Evolutionary conservation across 2,888 invertebrate species (phyloP), one percentile per base, ranked within the genome.

Genomic region (Baronia brevicornis): DNA sequence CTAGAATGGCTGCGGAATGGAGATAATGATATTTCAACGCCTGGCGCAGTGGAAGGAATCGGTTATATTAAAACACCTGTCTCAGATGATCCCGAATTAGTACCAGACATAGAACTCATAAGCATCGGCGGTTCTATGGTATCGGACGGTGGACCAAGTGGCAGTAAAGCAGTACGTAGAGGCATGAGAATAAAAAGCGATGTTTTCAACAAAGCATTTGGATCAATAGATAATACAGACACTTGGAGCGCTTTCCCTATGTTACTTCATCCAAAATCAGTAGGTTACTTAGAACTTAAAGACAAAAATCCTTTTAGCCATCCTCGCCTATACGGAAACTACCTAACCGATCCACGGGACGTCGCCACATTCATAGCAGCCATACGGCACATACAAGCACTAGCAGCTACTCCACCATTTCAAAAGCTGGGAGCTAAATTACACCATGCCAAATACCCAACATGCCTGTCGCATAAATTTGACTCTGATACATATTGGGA

Each of bases 241-340:
- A 87, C 84, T 7, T 90, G 86, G 77, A 87, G 80, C 23, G 68
- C 89, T 6, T 85, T 91, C 30, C 88, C 91, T 0, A 90, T 93
- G 75, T 70, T 93, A 14, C 85, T 93, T 28, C 88, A 91, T 55
- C 94, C 94, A 0, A 87, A 89, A 57, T 94, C 94, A 6, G 77
- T 85, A 9, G 94, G 94, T 0, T 80, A 86, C 3, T 49, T 94
- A 0, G 87, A 85, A 58, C 77, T 97, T 6, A 88, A 86, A 49
- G 89, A 90, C 20, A 88, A 78, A 11, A 88, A 95, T 72, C 93
- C 95, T 0, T 86, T 89, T 23, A 88, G 90, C 17, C 88, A 90
- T 47, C 95, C 96, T 0, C 70, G 88, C n/a, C 88, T 96, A 47
- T 89, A 92, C 48, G 91, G 94, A 0, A 93, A 95, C 51, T 95